These are phyloP conservation scores for Achatina immaculata DNA, from an alignment of 1,140 invertebrate genomes.

Conservation along the genomic window DNA sequence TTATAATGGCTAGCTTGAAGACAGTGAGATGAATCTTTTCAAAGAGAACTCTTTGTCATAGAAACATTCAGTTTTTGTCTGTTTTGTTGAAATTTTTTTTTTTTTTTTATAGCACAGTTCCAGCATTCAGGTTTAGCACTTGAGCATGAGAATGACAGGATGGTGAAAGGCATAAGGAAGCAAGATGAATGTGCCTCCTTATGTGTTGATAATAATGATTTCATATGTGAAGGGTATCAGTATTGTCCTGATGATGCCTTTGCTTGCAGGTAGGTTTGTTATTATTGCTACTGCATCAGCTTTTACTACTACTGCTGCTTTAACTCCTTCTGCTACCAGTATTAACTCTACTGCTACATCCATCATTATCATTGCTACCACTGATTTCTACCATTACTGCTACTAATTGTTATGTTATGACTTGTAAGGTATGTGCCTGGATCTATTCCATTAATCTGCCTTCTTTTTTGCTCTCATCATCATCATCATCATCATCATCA, in stretches of 20 bases:
- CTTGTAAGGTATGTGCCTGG: background rate
- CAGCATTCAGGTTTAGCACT: background rate
- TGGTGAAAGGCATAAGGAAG: slow-evolving; percentile 3
- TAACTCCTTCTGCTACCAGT: background rate
- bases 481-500: no score
- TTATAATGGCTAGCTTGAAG: no score
- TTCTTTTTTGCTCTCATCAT: no score
- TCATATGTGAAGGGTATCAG: background rate
- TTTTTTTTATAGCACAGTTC: background rate
- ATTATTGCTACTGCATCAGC: background rate
- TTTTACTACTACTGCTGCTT: background rate
- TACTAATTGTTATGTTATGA: no score
- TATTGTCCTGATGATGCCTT: slow-evolving; percentile 13
- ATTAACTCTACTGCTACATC: background rate
- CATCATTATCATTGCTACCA: background rate
- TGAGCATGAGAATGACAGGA: background rate
- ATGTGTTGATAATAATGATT: slow-evolving; percentile 6
- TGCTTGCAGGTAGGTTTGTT: slow-evolving; percentile 17
- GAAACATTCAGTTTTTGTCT: no score
- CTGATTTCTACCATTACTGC: no score
- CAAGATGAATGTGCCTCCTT: slow-evolving; percentile 5
- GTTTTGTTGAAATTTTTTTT: no score
- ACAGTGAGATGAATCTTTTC: no score
- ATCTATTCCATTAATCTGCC: background rate
- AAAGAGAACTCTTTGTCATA: no score